Evolutionary conservation across 2,888 invertebrate species (phyloP), one percentile per base, ranked within the genome.

Genomic region (Diplazon laetatorius): DNA sequence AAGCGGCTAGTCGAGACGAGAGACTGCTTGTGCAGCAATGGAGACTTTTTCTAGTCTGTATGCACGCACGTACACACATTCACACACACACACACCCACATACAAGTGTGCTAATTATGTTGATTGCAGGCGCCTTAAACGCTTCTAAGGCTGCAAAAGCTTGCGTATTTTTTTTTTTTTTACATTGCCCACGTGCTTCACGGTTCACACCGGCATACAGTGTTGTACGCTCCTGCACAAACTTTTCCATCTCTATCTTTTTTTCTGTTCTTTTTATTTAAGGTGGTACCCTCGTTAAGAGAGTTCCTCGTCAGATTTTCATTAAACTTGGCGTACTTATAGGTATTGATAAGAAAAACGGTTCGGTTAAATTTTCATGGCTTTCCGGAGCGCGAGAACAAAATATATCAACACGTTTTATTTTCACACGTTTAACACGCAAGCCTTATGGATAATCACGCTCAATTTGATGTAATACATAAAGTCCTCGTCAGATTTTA

Each of bases 1-100:
- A 37, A 60, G 70, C 48, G 60, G 50, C 60, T 60, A 70, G 60
- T 60, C 70, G 59, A 44, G 35, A 62, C 30, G 62, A 30, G 62
- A 30, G 63, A 16, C 46, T 12, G n/a, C 16, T 22, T 46, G 35
- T 48, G 57, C n/a, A 25, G n/a, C 69, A n/a, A n/a, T 42, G 12
- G 42, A 50, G 48, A 14, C 18, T 30, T 5, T 30, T 18, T 18
- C 16, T 50, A 62, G 39, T n/a, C 20, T 14, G 16, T 25, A 9
- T 18, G 0, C 25, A 22, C 57, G 1, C 57, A 37, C 35, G 0
- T 44, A 20, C 46, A 4, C 57, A 22, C 35, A 59, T 37, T 14
- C 2, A 20, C 12, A 37, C 35, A 1, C 30, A 20, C 46, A 4
- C 57, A 22, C 35, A 59, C 20, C n/a, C 2, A 20, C 12, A 48